Evolutionary conservation across 2,113 vertebrate genomes (phyloP), one percentile per base, ranked within the genome.

Genomic region (Bubo blakistoni): DNA sequence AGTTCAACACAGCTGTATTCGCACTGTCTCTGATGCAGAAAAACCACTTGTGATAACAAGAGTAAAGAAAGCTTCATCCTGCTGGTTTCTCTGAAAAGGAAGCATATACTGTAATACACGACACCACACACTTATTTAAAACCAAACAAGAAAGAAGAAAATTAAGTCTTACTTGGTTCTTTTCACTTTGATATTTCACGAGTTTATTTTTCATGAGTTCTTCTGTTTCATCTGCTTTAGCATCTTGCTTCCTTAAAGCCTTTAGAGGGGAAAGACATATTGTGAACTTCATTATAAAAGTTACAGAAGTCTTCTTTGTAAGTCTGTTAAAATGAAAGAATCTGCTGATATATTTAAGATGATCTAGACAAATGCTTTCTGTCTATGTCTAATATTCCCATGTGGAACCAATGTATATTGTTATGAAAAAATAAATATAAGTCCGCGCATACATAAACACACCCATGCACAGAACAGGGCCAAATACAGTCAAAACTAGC

Each of bases 151-250:
- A 76, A 87, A 88, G 74, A 4, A 88, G 19, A 93, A 96, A 94
- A 82, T 55, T 47, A 84, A 81, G 49, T 61, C 97, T 98, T 98
- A 99, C 99, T 98, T 98, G 98, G 42, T 80, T 97, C 92, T 98
- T 99, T 90, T 99, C 98, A 10, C 81, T 96, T 97, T 99, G 99
- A n/a, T 98, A 98, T 96, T 97, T 98, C 70, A 96, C 89, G 52
- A 99, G 96, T 96, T 98, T 98, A 87, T 93, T 98, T 96, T 98
- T 98, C 92, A 98, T 81, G 9, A 94, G 58, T 40, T 97, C 97
- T 46, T 98, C 98, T 86, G 95, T 96, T 63, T 98, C 98, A 44
- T 96, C 95, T 83, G 92, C 40, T 96, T 98, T 98, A 94, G 95
- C 76, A 97, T 98, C 98, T 86, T 97, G 97, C 92, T 98, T 98